phyloP scores from a whole-genome alignment of 2,797 vertebrate genomes.

The Brachyalestes nurse region DNA sequence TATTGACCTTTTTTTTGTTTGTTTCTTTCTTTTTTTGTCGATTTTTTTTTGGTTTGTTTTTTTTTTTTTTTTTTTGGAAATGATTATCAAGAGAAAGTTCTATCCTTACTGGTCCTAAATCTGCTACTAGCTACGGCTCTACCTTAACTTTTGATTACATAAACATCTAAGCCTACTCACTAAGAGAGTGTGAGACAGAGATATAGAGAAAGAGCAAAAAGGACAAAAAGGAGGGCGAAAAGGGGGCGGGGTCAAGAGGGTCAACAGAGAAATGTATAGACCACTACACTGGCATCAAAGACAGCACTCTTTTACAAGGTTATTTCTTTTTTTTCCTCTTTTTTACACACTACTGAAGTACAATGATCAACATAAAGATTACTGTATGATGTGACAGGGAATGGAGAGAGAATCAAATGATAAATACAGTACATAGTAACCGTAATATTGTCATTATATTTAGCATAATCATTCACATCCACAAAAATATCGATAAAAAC shows the following conservation, averaged over 20 bases:
- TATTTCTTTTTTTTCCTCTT: conserved; percentile 72
- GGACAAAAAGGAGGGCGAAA: conserved; percentile 47
- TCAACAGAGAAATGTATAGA: conserved; percentile 71
- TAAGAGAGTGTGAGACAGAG: conserved; percentile 81
- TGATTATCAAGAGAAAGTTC: conserved; percentile 88
- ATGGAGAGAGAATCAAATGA: conserved; percentile 77
- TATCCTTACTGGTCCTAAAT: conserved; percentile 96
- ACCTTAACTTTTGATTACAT: conserved; percentile 86
- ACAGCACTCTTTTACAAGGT: conserved; percentile 87
- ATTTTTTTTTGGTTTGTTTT: conserved; percentile 49
- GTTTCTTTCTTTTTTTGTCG: conserved; percentile 64
- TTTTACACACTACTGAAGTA: conserved; percentile 89
- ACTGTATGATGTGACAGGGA: conserved; percentile 82
- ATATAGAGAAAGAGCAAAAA: conserved; percentile 72
- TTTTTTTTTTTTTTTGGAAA: conserved; percentile 75
- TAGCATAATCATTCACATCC: conserved; percentile 79
- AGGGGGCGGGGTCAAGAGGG: conserved; percentile 63
- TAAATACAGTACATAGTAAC: conserved; percentile 83
- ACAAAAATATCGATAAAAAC: conserved; percentile 84
- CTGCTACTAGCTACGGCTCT: conserved; percentile 88
- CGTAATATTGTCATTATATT: conserved; percentile 70
- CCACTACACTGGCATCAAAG: conserved; percentile 88
- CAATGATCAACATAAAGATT: conserved; percentile 84
- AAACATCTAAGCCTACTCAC: conserved; percentile 90
- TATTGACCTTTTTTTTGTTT: conserved; percentile 45